Evolutionary conservation across 2,113 vertebrate species (phyloP).

Genomic region (Columbina picui): DNA sequence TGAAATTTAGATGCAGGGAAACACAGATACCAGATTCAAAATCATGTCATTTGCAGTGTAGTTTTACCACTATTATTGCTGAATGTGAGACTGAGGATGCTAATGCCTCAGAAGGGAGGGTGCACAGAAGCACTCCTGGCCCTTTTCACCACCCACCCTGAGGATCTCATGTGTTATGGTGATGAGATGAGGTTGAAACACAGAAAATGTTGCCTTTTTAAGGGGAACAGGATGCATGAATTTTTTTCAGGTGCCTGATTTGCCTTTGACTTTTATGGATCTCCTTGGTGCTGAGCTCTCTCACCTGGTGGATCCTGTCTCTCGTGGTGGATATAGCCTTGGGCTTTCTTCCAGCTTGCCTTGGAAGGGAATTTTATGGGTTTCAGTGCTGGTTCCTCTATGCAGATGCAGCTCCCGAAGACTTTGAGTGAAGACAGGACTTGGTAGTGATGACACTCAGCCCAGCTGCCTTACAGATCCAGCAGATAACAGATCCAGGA

Average conservation of each 20-base stretch:
- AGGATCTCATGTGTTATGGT: not conserved
- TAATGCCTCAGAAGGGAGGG: not conserved
- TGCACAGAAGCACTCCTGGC: not conserved
- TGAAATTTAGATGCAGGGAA: not conserved
- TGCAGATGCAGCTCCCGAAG: not conserved
- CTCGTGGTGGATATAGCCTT: not conserved
- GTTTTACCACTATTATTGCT: not conserved
- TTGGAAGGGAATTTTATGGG: not conserved
- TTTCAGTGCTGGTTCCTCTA: not conserved
- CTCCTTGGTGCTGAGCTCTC: not conserved
- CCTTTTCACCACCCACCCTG: not conserved
- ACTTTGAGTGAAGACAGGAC: not conserved
- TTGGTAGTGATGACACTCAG: not conserved
- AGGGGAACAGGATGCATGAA: fast-evolving
- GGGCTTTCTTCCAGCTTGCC: not conserved
- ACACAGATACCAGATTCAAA: not conserved
- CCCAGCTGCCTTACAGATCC: not conserved
- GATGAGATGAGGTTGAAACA: not conserved
- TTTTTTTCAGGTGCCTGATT: not conserved
- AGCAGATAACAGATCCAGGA: not conserved
- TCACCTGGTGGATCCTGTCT: not conserved
- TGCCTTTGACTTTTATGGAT: not conserved
- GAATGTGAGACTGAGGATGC: not conserved
- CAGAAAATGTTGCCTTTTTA: not conserved
- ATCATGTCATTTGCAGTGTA: not conserved